These are phyloP conservation scores for Epinephelus cyanopodus DNA, from an alignment of 2,113 vertebrate genomes.

Conservation along the genomic window DNA sequence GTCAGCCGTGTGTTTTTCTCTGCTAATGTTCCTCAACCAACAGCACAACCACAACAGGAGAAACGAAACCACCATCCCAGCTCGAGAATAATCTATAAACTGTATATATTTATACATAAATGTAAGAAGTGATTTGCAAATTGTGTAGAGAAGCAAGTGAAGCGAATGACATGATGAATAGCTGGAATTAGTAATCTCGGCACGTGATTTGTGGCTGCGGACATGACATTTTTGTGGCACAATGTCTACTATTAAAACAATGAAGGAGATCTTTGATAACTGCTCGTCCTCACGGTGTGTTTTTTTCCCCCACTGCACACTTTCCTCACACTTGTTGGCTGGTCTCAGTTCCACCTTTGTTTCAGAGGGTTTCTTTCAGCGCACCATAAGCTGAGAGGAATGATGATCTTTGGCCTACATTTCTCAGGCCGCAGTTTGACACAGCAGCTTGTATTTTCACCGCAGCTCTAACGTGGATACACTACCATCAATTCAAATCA, in stretches of 20 bases:
- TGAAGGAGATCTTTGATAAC: constrained; percentile 84
- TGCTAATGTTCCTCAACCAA: constrained; percentile 52
- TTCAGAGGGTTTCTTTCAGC: background rate
- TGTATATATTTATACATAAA: constrained; percentile 83
- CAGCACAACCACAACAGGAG: constrained; percentile 56
- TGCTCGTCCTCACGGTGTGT: constrained; percentile 33
- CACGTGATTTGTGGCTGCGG: constrained; percentile 74
- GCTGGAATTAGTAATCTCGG: constrained; percentile 59
- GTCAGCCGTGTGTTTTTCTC: constrained; percentile 32
- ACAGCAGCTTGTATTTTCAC: constrained; percentile 8
- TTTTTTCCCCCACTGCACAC: background rate
- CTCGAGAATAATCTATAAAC: constrained; percentile 71
- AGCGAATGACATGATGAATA: constrained; percentile 40
- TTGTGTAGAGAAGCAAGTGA: constrained; percentile 62
- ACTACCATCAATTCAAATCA: background rate
- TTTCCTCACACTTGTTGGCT: background rate
- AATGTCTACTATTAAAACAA: constrained; percentile 79
- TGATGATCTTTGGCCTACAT: constrained; percentile 50
- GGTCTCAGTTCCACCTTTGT: background rate
- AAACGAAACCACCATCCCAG: constrained; percentile 27
- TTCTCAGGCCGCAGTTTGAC: background rate
- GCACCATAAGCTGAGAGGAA: constrained; percentile 33
- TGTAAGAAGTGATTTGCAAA: constrained; percentile 69
- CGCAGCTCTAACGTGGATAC: background rate
- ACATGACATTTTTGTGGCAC: constrained; percentile 76